Percentiles rank a stretch among this genome's conserved stretches.
Evolutionary conservation across 2,113 vertebrate species (phyloP).

Genomic region (Charina bottae): DNA sequence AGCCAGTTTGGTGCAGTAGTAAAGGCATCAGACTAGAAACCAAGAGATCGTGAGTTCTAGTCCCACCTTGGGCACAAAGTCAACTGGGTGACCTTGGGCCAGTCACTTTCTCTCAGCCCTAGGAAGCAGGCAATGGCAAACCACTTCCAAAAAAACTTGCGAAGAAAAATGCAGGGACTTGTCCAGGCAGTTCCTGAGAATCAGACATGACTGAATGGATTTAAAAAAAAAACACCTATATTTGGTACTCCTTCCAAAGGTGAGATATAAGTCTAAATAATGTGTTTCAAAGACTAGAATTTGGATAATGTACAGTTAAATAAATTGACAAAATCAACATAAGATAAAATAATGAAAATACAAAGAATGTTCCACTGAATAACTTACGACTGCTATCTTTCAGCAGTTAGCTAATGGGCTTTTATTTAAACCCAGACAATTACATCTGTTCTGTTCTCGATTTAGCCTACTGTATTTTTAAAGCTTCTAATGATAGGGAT

Average conservation of each 20-base stretch:
- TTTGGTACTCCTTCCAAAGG: background rate
- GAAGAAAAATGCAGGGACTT: too few species aligned
- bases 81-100: too few species aligned
- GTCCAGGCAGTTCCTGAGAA: too few species aligned
- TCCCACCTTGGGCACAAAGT: too few species aligned
- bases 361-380: background rate
- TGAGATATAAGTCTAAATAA: background rate
- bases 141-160: too few species aligned
- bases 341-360: background rate
- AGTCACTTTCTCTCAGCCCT: too few species aligned
- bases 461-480: slow-evolving; percentile 31
- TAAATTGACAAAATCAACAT: background rate
- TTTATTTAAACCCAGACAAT: slow-evolving; percentile 27
- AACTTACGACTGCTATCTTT: slow-evolving; percentile 12
- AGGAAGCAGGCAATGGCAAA: too few species aligned
- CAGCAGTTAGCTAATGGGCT: slow-evolving; percentile 17
- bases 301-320: background rate
- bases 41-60: too few species aligned
- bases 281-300: background rate
- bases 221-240: too few species aligned
- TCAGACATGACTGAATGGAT: too few species aligned
- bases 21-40: too few species aligned
- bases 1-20: too few species aligned
- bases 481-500: slow-evolving; percentile 25
- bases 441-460: slow-evolving; percentile 25